Conservation (phyloP, 2,888 invertebrate genomes). For the Caenorhabditis macrosperma region DNA sequence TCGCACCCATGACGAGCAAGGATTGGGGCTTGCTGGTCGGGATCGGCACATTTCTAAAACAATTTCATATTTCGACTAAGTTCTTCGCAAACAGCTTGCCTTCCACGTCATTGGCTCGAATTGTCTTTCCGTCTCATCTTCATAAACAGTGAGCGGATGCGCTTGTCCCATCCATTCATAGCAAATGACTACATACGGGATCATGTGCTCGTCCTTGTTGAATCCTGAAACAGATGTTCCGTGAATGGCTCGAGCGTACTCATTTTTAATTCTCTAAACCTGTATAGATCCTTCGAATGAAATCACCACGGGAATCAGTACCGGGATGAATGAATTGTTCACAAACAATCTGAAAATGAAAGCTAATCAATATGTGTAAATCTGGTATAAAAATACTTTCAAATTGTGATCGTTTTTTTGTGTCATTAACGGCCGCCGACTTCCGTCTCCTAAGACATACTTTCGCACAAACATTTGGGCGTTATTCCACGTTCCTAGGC, state of each 20-base stretch:
- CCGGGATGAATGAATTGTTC: conserved; percentile 66
- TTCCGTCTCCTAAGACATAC: conserved; percentile 34
- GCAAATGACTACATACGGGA: conserved; percentile 57
- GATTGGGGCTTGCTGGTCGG: conserved; percentile 46
- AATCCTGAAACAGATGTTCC: conserved; percentile 27
- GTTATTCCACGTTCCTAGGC: conserved; percentile 61
- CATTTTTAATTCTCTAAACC: conserved; percentile 34
- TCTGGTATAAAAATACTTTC: conserved; percentile 30
- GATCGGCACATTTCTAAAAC: conserved; percentile 53
- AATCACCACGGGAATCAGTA: conserved; percentile 62
- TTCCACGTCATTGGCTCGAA: conserved; percentile 56
- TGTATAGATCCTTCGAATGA: conserved; percentile 61
- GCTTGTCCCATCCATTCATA: conserved; percentile 68
- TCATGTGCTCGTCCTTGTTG: conserved; percentile 54
- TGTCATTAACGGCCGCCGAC: conserved; percentile 12
- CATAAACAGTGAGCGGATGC: conserved; percentile 63
- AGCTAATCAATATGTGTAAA: too few relatives aligned
- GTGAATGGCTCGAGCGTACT: too few relatives aligned
- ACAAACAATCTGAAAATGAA: conserved; percentile 60
- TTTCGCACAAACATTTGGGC: conserved; percentile 57
- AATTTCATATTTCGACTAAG: not conserved
- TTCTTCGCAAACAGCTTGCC: not conserved
- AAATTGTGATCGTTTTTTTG: conserved; percentile 58
- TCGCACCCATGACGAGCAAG: conserved; percentile 43
- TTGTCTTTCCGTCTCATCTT: conserved; percentile 20